Evolutionary conservation across 2,113 vertebrate genomes (phyloP), one percentile per base, ranked within the genome.

Genomic region (Heterotilapia buettikoferi): DNA sequence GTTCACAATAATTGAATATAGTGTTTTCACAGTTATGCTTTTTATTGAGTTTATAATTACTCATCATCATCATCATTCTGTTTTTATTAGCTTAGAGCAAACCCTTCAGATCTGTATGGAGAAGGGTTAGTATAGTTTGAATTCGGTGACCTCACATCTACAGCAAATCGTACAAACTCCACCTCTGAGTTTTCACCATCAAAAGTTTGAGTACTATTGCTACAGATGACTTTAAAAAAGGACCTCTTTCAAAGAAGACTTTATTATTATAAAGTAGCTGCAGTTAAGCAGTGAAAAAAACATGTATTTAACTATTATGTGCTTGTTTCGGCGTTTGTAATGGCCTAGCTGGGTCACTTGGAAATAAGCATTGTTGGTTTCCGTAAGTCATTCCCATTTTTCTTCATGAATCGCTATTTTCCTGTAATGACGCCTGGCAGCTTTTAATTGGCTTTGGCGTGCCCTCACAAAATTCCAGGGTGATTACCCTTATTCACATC

Each of bases 401-500:
- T 86, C 79, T 87, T 86, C 59, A 83, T 68, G 84, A 91, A 86
- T 73, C 10, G 68, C 68, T 80, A 9, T 85, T 94, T 87, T 92
- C 84, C 84, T 78, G 80, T 92, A 93, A 92, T 92, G 86, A 93
- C 83, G 89, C 85, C 84, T 29, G 59, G 88, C 89, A 88, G 80
- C 81, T 79, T 92, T 94, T 94, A 95, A 95, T 93, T 94, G 92
- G 91, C 79, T 85, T 76, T 63, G 80, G 61, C 88, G 83, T 93
- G 92, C 93, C 76, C 89, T 95, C 89, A 92, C 73, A 21, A 80
- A 88, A 93, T 94, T 93, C 94, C 90, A 33, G 76, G 12, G 16
- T 83, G 89, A 95, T 95, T 92, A 84, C 57, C 85, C 86, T 93
- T 81, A 93, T 95, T 95, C 94, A 94, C 83, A 83, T 89, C 80